Percentiles rank a stretch among this genome's conserved stretches.
Evolutionary conservation across 2,888 invertebrate species (phyloP).

Genomic region (Cotesia congregata): DNA sequence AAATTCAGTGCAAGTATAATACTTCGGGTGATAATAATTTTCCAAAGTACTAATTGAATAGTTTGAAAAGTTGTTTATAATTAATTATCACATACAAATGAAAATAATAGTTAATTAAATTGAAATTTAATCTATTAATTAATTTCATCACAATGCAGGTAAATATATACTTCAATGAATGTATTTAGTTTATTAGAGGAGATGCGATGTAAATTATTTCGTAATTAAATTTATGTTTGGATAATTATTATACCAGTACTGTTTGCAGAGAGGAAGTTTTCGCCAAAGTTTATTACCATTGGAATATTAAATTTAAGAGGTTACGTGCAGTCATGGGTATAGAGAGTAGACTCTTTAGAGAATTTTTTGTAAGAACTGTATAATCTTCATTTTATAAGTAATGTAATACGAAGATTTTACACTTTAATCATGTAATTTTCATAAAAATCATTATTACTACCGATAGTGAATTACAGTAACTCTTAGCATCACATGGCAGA

Average conservation of each 20-base stretch:
- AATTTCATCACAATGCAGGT: neutral
- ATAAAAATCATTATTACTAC: too few species aligned
- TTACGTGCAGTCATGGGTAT: too few species aligned
- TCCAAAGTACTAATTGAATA: neutral
- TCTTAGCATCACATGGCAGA: too few species aligned
- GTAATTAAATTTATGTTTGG: neutral
- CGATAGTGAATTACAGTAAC: too few species aligned
- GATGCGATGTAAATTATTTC: neutral
- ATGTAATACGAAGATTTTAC: too few species aligned
- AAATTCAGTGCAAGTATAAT: neutral
- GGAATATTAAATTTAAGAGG: neutral
- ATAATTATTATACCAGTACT: neutral
- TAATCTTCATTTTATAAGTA: too few species aligned
- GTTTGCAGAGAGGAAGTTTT: neutral
- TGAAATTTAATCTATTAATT: neutral
- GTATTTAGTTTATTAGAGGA: neutral
- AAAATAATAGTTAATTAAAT: neutral
- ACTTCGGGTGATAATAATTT: neutral
- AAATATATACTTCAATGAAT: neutral
- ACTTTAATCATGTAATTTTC: too few species aligned
- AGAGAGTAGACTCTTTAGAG: too few species aligned
- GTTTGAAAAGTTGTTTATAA: too few species aligned
- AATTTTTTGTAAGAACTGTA: too few species aligned
- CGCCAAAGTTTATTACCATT: neutral
- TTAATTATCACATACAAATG: neutral